Conservation (phyloP, 2,888 invertebrate species). For the Alloscopus bannaensis region DNA sequence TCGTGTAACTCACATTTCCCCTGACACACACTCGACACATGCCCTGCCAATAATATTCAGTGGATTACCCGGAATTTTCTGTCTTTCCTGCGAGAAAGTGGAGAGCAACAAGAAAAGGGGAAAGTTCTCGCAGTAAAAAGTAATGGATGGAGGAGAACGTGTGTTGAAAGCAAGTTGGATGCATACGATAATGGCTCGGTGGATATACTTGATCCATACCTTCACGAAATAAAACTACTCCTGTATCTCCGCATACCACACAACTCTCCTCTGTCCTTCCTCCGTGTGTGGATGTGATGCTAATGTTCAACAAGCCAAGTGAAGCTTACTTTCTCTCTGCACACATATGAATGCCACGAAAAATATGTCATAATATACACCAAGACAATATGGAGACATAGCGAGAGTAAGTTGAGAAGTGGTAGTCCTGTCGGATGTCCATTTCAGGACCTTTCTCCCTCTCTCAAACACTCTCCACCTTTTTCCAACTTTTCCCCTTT, state of each 20-base stretch:
- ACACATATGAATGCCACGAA: slow-evolving; percentile 11
- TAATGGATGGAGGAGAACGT: slow-evolving; percentile 51
- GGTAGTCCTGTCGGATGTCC: background rate
- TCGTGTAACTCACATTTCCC: background rate
- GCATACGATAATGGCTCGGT: slow-evolving; percentile 1
- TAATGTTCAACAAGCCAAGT: slow-evolving; percentile 39
- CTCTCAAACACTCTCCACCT: no score
- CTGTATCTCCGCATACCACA: background rate
- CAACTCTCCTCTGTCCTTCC: background rate
- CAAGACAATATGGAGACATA: slow-evolving; percentile 2
- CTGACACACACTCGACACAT: no score
- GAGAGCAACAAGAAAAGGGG: slow-evolving; percentile 23
- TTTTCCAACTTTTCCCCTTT: slow-evolving; percentile 41
- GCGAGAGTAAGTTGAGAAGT: background rate
- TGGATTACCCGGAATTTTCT: background rate
- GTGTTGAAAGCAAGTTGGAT: slow-evolving; percentile 33
- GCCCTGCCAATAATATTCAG: background rate
- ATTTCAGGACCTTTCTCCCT: slow-evolving; percentile 20
- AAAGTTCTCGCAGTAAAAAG: slow-evolving; percentile 53
- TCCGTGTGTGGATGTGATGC: slow-evolving; percentile 18
- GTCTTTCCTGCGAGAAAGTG: no score
- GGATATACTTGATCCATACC: slow-evolving; percentile 1
- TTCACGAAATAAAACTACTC: background rate
- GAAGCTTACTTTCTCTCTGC: slow-evolving; percentile 27
- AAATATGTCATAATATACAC: background rate